Percentiles rank a stretch among this genome's conserved stretches.
Conservation (phyloP, 2,113 vertebrate species). For the Anoura caudifer region DNA sequence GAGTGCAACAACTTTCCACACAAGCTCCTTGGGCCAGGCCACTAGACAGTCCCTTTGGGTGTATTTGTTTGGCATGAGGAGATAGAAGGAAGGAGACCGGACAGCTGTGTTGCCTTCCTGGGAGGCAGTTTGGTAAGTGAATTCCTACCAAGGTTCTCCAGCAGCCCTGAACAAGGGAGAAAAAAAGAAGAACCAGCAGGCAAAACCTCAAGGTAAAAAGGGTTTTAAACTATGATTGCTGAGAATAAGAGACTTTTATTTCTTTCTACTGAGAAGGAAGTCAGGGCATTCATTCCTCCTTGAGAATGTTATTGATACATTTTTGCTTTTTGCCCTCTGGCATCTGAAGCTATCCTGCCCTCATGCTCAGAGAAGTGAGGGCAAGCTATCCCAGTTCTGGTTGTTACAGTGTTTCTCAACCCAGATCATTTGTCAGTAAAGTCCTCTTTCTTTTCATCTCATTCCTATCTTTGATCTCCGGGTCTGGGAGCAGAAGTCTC, state of each 20-base stretch:
- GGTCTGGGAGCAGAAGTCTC: neutral
- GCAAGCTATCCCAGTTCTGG: neutral
- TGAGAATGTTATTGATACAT: neutral
- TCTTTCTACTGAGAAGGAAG: neutral
- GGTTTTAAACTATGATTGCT: neutral
- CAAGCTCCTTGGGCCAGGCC: neutral
- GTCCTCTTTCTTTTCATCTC: neutral
- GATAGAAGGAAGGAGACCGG: neutral
- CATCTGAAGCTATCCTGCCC: neutral
- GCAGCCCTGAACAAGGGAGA: neutral
- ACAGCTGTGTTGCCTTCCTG: neutral
- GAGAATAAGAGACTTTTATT: slow-evolving; percentile 22
- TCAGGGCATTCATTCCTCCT: neutral
- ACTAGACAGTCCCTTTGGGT: slow-evolving; percentile 16
- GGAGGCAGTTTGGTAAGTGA: neutral
- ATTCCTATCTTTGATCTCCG: neutral
- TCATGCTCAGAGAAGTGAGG: neutral
- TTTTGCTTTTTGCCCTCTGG: neutral
- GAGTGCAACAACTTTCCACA: slow-evolving; percentile 14
- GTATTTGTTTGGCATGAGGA: slow-evolving; percentile 36
- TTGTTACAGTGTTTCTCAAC: neutral
- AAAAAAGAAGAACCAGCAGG: neutral
- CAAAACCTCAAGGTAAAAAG: neutral
- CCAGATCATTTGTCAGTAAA: neutral
- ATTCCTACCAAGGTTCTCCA: neutral